A percentile compares a stretch with the other conserved stretches of the same genome.
These are phyloP conservation scores for Eonycteris spelaea DNA, from an alignment of 2,113 vertebrate species.

Conservation along the genomic window DNA sequence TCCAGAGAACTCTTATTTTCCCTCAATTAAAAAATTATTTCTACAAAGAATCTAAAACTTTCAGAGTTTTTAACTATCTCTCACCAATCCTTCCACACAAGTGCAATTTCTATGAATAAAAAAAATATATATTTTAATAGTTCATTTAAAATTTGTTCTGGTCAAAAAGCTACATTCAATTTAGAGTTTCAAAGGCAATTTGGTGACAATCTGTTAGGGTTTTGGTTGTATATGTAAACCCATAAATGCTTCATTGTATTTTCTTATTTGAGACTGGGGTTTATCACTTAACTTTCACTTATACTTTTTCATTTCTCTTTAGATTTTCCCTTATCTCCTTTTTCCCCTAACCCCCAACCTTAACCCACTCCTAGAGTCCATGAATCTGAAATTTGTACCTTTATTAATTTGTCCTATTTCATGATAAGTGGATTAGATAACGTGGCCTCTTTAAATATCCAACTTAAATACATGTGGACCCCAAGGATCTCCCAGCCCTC, in stretches of 20 bases:
- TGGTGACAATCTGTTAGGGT: background rate
- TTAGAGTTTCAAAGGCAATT: background rate
- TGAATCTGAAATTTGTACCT: background rate
- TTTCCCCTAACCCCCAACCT: background rate
- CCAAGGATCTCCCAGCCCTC: background rate
- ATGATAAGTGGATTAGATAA: background rate
- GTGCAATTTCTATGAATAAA: background rate
- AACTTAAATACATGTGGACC: background rate
- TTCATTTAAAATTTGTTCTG: background rate
- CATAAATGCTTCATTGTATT: background rate
- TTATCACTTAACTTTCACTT: background rate
- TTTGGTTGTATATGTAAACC: background rate
- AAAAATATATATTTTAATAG: background rate
- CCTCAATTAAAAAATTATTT: background rate
- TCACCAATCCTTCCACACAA: background rate
- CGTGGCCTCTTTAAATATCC: background rate
- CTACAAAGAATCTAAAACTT: background rate
- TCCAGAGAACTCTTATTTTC: too few relatives aligned
- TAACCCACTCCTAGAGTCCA: background rate
- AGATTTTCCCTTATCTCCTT: background rate
- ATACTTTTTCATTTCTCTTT: background rate
- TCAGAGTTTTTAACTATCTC: background rate
- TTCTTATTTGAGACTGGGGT: background rate
- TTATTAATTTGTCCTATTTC: background rate
- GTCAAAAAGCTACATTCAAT: background rate